Conservation (phyloP, 2,888 invertebrate species). For the Bellardia pandia region DNA sequence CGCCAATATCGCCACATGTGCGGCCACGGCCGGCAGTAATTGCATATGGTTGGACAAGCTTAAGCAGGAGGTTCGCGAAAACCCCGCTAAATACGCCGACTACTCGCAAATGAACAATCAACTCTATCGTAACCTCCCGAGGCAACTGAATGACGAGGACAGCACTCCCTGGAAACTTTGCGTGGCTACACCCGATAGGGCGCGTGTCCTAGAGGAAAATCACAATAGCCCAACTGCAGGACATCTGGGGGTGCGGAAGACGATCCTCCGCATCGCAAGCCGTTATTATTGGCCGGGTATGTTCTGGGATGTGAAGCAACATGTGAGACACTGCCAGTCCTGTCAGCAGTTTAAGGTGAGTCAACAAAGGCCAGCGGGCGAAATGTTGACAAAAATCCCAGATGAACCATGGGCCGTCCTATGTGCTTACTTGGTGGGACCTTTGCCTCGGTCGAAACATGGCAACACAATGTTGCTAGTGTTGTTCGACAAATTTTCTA, state of each 20-base stretch:
- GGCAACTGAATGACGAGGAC: no score
- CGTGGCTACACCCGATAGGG: no score
- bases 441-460: background rate
- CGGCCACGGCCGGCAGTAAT: slow-evolving; percentile 14
- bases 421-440: background rate
- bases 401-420: slow-evolving; percentile 36
- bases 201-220: no score
- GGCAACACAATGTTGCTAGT: background rate
- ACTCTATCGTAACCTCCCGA: slow-evolving; percentile 42
- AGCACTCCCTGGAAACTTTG: no score
- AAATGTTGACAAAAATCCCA: no score
- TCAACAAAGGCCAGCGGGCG: no score
- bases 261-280: no score
- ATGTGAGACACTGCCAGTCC: slow-evolving; percentile 4
- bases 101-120: slow-evolving; percentile 16
- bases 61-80: background rate
- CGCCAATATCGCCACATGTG: slow-evolving; percentile 51
- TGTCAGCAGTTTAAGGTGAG: slow-evolving; percentile 46
- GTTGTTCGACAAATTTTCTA: slow-evolving; percentile 15
- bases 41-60: background rate
- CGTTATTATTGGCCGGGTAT: no score
- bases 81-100: slow-evolving; percentile 21
- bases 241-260: no score
- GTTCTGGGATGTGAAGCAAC: slow-evolving; percentile 20
- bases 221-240: no score